Percentiles rank a stretch among this genome's conserved stretches.
Conservation (phyloP, 1,140 invertebrate species). For the Calycopis cecrops region DNA sequence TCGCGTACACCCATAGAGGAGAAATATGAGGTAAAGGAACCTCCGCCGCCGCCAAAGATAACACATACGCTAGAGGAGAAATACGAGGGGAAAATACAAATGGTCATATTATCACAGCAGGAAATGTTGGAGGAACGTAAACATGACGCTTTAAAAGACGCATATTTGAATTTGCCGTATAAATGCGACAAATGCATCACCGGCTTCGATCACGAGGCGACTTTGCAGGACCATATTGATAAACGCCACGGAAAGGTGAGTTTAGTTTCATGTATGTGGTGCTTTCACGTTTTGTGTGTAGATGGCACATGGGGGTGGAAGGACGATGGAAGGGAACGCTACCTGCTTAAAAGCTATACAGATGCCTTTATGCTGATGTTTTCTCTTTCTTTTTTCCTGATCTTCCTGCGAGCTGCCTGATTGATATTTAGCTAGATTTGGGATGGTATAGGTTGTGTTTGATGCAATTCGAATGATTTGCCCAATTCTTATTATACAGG, state of each 20-base stretch:
- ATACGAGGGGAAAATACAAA: constrained; percentile 38
- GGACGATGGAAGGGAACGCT: too few species aligned
- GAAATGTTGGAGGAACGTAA: constrained; percentile 46
- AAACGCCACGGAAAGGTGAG: constrained; percentile 43
- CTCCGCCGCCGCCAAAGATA: too few species aligned
- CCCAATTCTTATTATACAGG: too few species aligned
- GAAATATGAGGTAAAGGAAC: too few species aligned
- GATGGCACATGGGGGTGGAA: too few species aligned
- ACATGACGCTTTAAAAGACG: constrained; percentile 26
- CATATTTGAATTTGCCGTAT: constrained; percentile 43
- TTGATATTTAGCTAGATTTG: too few species aligned
- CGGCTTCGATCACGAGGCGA: constrained; percentile 43
- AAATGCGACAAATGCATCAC: constrained; percentile 50
- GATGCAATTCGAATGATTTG: too few species aligned
- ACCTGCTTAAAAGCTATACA: too few species aligned
- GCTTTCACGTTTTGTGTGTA: neutral
- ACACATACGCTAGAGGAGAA: too few species aligned
- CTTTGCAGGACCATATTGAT: constrained; percentile 38
- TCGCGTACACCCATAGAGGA: too few species aligned
- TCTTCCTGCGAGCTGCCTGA: too few species aligned
- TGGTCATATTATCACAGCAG: constrained; percentile 32
- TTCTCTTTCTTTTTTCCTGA: constrained; percentile 4
- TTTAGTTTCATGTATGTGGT: neutral
- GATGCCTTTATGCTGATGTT: neutral
- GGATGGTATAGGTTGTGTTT: too few species aligned